Evolutionary conservation across 2,888 invertebrate species (phyloP), one percentile per base, ranked within the genome.

Genomic region (Anaspis maculata): DNA sequence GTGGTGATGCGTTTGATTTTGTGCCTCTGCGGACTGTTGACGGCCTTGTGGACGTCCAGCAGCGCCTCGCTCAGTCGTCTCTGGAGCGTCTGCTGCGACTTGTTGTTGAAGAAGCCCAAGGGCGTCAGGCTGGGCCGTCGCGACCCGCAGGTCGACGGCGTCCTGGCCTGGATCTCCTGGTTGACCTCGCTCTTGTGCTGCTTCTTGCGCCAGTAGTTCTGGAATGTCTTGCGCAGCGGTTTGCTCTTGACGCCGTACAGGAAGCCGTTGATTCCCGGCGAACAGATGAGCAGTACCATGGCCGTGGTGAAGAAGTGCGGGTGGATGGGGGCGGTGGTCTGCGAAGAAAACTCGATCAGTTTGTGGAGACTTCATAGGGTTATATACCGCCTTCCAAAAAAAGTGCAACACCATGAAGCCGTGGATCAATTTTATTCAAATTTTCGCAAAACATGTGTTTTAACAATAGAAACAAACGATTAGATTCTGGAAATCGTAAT

Each of bases 121-220:
- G 72, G 71, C 2, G 79, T 82, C 28, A 82, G 63, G 3, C 43
- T 45, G 1, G 83, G 83, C 27, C 83, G 67, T 31, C 83, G 69
- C 1, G 83, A 83, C 1, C 83, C 84, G 40, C 83, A 83, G 1
- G 78, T 81, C 40, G 83, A 83, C 3, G 84, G 85, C 2, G 84
- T 84, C 42, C 84, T 68, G 3, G 84, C 84, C 59, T 85, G 83
- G 41, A 85, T 85, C 61, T 85, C 85, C 56, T 83, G 79, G 41
- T 83, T 80, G 26, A 85, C 75, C 59, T 85, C 84, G 54, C 79
- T 81, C 61, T 83, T 83, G 2, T 82, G 82, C 64, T 82, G 72
- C 57, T 83, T 75, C 64, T 85, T 84, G 27, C 85, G 70, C 72
- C 80, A 77, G 58, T 84, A 84, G 57, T 85, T 83, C 47, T 80